Conservation (phyloP, 2,113 vertebrate genomes). For the Mormyrus lacerda region DNA sequence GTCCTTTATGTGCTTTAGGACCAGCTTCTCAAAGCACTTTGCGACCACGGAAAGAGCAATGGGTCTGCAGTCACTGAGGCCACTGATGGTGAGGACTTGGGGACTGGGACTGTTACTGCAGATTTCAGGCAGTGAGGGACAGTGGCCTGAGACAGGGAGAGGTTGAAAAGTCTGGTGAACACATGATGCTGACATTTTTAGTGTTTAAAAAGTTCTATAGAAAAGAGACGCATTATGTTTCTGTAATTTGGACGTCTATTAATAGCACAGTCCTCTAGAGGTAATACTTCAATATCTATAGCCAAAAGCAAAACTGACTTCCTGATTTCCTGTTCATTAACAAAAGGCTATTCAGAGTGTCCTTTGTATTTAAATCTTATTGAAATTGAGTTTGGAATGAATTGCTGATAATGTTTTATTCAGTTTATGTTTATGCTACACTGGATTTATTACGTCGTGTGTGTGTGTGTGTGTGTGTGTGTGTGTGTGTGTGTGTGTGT, state of each 20-base stretch:
- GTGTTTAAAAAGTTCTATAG: background rate
- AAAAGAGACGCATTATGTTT: background rate
- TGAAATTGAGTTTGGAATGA: background rate
- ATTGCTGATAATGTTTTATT: background rate
- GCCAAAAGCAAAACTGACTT: background rate
- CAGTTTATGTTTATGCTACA: background rate
- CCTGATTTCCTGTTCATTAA: background rate
- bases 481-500: background rate
- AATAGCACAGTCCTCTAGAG: background rate
- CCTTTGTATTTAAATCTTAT: background rate
- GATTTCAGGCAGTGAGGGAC: too few species aligned
- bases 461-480: background rate
- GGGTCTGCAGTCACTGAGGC: too few species aligned
- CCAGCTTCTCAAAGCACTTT: too few species aligned
- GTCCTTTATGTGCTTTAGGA: too few species aligned
- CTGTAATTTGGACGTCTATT: background rate
- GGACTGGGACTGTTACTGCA: too few species aligned
- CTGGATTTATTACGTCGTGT: background rate
- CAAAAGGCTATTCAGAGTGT: background rate
- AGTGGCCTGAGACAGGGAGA: too few species aligned
- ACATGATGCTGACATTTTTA: background rate
- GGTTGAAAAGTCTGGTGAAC: too few species aligned
- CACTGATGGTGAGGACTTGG: too few species aligned
- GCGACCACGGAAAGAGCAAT: too few species aligned
- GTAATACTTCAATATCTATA: background rate